A percentile compares a stretch with the other conserved stretches of the same genome.
Conservation (phyloP, 2,888 invertebrate species). For the Hanleya hanleyi region DNA sequence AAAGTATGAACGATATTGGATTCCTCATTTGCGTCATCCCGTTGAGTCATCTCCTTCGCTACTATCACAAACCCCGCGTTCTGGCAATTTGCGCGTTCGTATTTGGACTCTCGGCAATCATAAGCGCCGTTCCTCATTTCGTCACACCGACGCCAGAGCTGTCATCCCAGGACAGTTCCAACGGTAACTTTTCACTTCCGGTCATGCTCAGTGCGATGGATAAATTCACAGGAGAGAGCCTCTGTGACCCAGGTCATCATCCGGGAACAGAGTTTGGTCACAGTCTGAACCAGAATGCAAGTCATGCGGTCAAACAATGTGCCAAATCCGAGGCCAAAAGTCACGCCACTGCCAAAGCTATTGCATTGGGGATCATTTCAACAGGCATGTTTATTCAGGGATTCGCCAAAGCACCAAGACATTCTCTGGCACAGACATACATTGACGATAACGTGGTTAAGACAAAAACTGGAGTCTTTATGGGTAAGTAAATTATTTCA, state of each 20-base stretch:
- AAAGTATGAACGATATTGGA: conserved; percentile 65
- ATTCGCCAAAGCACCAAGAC: conserved; percentile 53
- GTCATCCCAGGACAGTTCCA: background rate
- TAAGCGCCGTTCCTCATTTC: conserved; percentile 54
- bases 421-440: conserved; percentile 50
- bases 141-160: background rate
- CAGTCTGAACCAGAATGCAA: background rate
- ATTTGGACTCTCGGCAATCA: conserved; percentile 50
- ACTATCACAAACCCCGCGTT: conserved; percentile 48
- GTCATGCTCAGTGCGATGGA: too few species aligned
- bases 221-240: background rate
- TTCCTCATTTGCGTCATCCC: conserved; percentile 48
- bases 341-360: background rate
- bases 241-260: background rate
- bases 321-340: background rate
- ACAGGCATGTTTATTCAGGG: conserved; percentile 60
- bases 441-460: conserved; percentile 60
- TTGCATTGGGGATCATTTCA: conserved; percentile 40
- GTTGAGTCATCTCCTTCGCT: conserved; percentile 46
- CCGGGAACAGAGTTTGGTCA: too few species aligned
- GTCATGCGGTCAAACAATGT: background rate
- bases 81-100: conserved; percentile 45
- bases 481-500: conserved; percentile 43
- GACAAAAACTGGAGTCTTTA: conserved; percentile 53
- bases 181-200: background rate